Conservation (phyloP, 2,113 vertebrate species). For the Hystrix brachyura region DNA sequence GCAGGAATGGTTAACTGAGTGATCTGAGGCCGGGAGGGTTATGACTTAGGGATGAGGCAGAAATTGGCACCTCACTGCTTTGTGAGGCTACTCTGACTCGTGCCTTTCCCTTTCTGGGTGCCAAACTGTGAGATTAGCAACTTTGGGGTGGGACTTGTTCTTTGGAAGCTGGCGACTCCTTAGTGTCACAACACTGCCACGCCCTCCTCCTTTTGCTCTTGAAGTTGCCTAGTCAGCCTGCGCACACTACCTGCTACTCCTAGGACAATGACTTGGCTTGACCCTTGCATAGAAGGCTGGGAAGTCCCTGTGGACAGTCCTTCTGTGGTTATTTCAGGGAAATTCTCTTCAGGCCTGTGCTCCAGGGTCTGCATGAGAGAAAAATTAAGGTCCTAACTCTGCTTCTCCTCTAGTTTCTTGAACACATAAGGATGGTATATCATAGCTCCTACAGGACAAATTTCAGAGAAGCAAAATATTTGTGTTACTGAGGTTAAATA, state of each 20-base stretch:
- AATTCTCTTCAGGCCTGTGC: background rate
- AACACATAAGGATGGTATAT: background rate
- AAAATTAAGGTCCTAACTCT: background rate
- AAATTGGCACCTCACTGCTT: constrained; percentile 64
- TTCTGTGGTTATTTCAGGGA: constrained; percentile 20
- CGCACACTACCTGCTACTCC: background rate
- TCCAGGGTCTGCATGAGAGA: background rate
- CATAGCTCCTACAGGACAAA: background rate
- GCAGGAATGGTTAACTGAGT: background rate
- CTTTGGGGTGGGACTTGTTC: constrained; percentile 11
- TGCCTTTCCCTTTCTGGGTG: constrained; percentile 57
- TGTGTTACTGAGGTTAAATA: background rate
- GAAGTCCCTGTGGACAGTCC: background rate
- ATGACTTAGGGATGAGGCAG: constrained; percentile 69
- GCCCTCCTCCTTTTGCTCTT: constrained; percentile 25
- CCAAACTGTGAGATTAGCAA: constrained; percentile 63
- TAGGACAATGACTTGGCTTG: background rate
- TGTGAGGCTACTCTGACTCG: constrained; percentile 55
- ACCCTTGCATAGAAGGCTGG: background rate
- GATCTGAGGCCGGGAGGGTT: constrained; percentile 53
- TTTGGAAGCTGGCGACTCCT: constrained; percentile 44
- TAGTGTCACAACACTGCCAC: background rate
- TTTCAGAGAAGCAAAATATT: constrained; percentile 10
- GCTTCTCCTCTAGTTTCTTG: background rate
- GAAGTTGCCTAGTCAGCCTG: constrained; percentile 33